phyloP scores from a whole-genome alignment of 2,113 vertebrate genomes.

The Cettia cetti region DNA sequence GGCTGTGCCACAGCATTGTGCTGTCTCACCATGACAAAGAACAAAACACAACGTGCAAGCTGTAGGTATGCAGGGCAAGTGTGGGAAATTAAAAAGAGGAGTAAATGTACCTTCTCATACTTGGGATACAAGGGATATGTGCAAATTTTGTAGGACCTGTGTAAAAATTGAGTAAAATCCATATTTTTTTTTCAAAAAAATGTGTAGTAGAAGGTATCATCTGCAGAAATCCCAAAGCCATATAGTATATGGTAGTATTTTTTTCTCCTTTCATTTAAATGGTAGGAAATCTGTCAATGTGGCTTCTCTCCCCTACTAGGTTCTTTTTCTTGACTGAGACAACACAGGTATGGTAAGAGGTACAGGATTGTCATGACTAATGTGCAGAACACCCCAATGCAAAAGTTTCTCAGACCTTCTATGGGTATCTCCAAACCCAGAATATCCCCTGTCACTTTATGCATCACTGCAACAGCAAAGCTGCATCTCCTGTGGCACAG shows the following conservation, averaged over 20 bases:
- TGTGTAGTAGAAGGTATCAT: conserved; percentile 38
- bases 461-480: not conserved
- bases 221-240: conserved; percentile 5
- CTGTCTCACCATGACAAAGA: not conserved
- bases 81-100: not conserved
- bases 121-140: not conserved
- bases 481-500: not conserved
- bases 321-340: not conserved
- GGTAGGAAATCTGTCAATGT: not conserved
- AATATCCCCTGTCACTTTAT: not conserved
- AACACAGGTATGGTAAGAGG: not conserved
- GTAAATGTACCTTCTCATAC: not conserved
- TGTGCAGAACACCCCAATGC: not conserved
- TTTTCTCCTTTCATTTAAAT: not conserved
- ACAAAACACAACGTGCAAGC: not conserved
- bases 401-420: not conserved
- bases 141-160: not conserved
- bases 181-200: not conserved
- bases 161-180: not conserved
- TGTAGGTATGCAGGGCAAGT: not conserved
- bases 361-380: not conserved
- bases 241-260: conserved; percentile 9
- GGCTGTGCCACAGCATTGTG: not conserved
- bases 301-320: not conserved
- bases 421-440: not conserved